phyloP scores from a whole-genome alignment of 1,140 invertebrate species.

The Delia radicum region DNA sequence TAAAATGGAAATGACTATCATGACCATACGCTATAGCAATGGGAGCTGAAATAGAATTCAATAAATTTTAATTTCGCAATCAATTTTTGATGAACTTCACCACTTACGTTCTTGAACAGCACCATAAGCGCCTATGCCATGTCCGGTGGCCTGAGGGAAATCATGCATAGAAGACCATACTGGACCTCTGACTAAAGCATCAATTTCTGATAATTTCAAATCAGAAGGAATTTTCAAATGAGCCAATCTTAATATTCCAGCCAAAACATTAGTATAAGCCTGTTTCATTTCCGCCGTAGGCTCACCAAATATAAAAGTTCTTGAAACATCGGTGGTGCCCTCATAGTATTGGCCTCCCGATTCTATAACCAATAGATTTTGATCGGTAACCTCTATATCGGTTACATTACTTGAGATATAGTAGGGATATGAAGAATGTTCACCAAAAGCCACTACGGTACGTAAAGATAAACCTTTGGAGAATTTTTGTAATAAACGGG shows the following conservation, averaged over 20 bases:
- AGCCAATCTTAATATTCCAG: conserved; percentile 77
- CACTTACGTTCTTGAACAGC: conserved; percentile 55
- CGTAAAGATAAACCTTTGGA: conserved; percentile 76
- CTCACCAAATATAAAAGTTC: conserved; percentile 85
- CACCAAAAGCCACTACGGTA: conserved; percentile 87
- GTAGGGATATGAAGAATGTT: conserved; percentile 88
- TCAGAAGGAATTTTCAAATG: conserved; percentile 68
- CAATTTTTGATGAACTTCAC: not conserved
- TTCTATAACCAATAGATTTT: conserved; percentile 69
- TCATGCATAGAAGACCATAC: conserved; percentile 81
- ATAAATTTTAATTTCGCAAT: not conserved
- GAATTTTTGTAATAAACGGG: conserved; percentile 67
- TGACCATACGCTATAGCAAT: conserved; percentile 65
- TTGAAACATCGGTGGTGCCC: conserved; percentile 91
- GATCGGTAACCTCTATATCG: conserved; percentile 68
- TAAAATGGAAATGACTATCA: conserved; percentile 62
- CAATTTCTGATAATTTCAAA: conserved; percentile 67
- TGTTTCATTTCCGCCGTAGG: conserved; percentile 75
- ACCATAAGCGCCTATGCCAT: conserved; percentile 86
- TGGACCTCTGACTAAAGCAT: conserved; percentile 73
- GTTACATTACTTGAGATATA: conserved; percentile 79
- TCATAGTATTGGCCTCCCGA: conserved; percentile 78
- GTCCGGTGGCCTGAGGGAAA: conserved; percentile 84
- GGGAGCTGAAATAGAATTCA: conserved; percentile 61
- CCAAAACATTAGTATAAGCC: conserved; percentile 88